Percentiles rank a stretch among this genome's conserved stretches.
Evolutionary conservation across 2,113 vertebrate genomes (phyloP).

Genomic region (Sardina pilchardus): DNA sequence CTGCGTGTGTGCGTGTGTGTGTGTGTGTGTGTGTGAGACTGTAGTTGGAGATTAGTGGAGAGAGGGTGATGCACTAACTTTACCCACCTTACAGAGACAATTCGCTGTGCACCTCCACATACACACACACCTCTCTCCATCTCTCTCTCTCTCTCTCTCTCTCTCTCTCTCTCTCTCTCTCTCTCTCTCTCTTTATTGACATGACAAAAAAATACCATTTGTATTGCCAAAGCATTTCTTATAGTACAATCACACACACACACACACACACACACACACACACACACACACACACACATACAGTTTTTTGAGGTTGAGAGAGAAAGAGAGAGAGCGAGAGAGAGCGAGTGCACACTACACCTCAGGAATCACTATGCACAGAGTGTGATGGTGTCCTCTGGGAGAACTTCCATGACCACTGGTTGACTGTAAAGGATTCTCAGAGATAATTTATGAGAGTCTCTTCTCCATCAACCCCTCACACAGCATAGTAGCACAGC

Average conservation of each 20-base stretch:
- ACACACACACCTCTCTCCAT: no score
- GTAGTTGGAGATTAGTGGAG: background rate
- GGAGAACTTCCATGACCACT: background rate
- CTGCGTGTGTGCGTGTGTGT: no score
- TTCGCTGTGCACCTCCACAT: background rate
- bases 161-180: no score
- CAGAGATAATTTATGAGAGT: background rate
- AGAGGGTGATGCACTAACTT: background rate
- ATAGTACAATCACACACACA: no score
- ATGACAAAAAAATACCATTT: no score
- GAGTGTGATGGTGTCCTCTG: background rate
- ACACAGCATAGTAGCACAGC: background rate
- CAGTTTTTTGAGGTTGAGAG: no score
- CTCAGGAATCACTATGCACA: background rate
- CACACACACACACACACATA: background rate
- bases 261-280: background rate
- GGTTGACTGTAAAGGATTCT: background rate
- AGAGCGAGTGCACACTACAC: background rate
- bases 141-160: no score
- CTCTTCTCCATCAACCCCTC: background rate
- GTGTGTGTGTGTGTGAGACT: background rate
- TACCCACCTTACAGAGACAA: background rate
- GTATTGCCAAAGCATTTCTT: no score
- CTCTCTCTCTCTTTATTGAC: no score
- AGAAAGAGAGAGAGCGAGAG: no score